Evolutionary conservation across 2,888 invertebrate species (phyloP), one percentile per base, ranked within the genome.

Genomic region (Lasioglossum pauxillum): DNA sequence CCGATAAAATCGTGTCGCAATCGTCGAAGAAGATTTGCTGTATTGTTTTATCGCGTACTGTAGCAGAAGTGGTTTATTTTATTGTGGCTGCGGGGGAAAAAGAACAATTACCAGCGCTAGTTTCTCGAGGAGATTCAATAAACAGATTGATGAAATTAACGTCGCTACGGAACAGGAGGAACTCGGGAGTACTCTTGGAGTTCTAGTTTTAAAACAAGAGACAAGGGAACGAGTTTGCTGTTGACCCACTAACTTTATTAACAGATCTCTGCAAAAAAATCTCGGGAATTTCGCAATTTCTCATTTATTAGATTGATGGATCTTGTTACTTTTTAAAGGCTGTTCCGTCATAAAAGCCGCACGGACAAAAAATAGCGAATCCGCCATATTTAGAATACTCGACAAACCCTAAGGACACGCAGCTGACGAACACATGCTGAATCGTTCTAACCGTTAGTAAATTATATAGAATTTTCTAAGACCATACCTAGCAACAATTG

Each of bases 71-170:
- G 35, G 10, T 0, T 14, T 41, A n/a, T 71, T 71, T 71, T n/a
- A 71, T 38, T 7, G n/a, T n/a, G n/a, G n/a, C 10, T 12, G 57
- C 5, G 23, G 1, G 5, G 41, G 14, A 38, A 71, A 38, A 23
- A 23, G 35, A 19, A 31, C 64, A 64, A 64, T 31, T 64, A 64
- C 31, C 5, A 19, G 16, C 31, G 16, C 31, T 31, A 31, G 64
- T 64, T 38, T 69, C 23, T 19, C 46, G 60, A 75, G 73, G 10
- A 73, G 88, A 90, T 79, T 86, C 86, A 90, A 88, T 64, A 64
- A 64, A 64, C 27, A 31, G 31, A 64, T 64, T 64, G 16, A 64
- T 64, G 64, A 64, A 64, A 64, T 90, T 90, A 88, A 81, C 82
- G 75, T 74, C 44, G 73, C 72, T 64, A 76, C 46, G 77, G 75